Conservation (phyloP, 2,797 vertebrate species). For the Aeoliscus strigatus region DNA sequence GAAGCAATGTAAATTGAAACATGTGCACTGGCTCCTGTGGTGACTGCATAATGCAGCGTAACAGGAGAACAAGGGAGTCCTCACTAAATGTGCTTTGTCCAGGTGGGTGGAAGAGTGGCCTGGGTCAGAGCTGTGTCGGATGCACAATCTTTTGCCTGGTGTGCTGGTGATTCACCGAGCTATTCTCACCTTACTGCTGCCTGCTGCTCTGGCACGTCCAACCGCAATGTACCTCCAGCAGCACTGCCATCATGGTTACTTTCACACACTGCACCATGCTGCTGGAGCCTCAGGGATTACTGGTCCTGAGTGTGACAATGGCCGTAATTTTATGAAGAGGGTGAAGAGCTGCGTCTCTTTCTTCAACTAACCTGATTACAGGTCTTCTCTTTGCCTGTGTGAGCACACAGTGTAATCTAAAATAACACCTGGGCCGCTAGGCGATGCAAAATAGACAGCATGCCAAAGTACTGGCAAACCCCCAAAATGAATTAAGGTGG, state of each 20-base stretch:
- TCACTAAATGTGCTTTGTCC: slow-evolving; percentile 45
- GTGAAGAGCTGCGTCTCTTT: slow-evolving; percentile 64
- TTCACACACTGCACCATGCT: slow-evolving; percentile 40
- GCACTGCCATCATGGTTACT: slow-evolving; percentile 6
- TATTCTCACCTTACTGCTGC: slow-evolving; percentile 62
- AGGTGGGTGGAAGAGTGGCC: slow-evolving; percentile 6
- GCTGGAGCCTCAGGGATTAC: slow-evolving; percentile 68
- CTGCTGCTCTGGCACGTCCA: slow-evolving; percentile 21
- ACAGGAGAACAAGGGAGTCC: slow-evolving; percentile 33
- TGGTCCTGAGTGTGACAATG: slow-evolving; percentile 68
- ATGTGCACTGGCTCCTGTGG: slow-evolving; percentile 9
- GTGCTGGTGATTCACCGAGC: slow-evolving; percentile 61
- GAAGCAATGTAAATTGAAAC: slow-evolving; percentile 20
- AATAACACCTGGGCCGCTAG: slow-evolving; percentile 77
- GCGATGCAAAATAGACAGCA: slow-evolving; percentile 61
- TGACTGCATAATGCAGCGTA: slow-evolving; percentile 28
- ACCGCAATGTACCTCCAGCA: slow-evolving; percentile 7
- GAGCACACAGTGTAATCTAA: slow-evolving; percentile 75
- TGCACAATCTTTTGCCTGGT: slow-evolving; percentile 45
- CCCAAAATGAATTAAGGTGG: slow-evolving; percentile 65
- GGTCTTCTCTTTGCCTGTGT: slow-evolving; percentile 51
- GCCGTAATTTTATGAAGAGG: slow-evolving; percentile 73
- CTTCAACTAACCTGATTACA: slow-evolving; percentile 77
- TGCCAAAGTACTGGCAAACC: slow-evolving; percentile 61
- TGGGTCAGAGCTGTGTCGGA: slow-evolving; percentile 11